phyloP scores from a whole-genome alignment of 2,888 invertebrate species.

The Aquatica leii region DNA sequence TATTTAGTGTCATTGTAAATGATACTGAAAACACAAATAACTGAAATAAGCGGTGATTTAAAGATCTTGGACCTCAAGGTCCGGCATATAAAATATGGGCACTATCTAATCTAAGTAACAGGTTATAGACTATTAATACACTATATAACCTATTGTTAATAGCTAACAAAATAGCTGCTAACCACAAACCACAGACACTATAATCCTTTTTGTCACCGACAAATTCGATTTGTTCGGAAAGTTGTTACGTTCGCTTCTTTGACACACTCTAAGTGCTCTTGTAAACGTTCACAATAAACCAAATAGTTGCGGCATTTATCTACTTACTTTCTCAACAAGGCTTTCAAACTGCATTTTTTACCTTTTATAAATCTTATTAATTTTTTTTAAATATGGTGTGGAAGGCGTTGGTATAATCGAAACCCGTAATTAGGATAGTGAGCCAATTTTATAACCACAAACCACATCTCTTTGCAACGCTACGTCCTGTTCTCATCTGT shows the following conservation, averaged over 20 bases:
- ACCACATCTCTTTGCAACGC: slow-evolving; percentile 3
- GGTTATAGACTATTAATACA: slow-evolving; percentile 12
- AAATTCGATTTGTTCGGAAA: slow-evolving; percentile 1
- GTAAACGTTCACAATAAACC: neutral
- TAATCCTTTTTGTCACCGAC: slow-evolving; percentile 12
- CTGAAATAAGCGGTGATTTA: neutral
- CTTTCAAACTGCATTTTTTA: neutral
- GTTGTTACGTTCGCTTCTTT: neutral
- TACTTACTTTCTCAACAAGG: neutral
- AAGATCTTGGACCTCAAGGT: neutral
- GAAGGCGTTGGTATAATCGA: slow-evolving; percentile 5
- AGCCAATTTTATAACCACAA: slow-evolving; percentile 3
- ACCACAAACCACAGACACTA: slow-evolving; percentile 10
- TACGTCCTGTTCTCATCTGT: neutral
- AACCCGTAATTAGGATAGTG: slow-evolving; percentile 5
- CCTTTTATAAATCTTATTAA: neutral
- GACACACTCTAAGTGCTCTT: slow-evolving; percentile 3
- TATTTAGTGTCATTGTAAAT: too few relatives aligned
- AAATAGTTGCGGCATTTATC: neutral
- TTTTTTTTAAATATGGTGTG: neutral
- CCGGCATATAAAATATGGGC: neutral
- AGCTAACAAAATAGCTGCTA: slow-evolving; percentile 13
- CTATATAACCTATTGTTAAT: slow-evolving; percentile 10
- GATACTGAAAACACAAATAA: too few relatives aligned
- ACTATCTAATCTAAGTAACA: slow-evolving; percentile 7